Base-by-base conservation (phyloP, 2,888 invertebrate genomes). In the Labia minor region DNA sequence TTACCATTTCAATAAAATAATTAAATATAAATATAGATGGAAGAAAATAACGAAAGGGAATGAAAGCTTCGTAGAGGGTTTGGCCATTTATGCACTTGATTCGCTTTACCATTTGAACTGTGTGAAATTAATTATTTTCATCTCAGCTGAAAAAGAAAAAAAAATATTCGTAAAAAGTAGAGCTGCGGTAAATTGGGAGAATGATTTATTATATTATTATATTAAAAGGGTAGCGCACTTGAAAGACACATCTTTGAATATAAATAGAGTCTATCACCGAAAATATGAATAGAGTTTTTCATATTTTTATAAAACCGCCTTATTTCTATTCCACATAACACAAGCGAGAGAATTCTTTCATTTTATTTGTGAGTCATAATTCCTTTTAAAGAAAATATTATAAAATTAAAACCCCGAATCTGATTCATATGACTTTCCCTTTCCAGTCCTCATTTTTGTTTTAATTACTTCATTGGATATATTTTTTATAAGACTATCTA, bases 151-250 rank as follows among this genome's bases (percentile, higher is more conserved):
- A 49, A 49, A 49, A 49, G 49, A 14, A 49, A 49, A 49, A 49
- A 49, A 49, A 49, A 49, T 49, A 4, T 8, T 8, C 14, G 49
- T 8, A 49, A 49, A 8, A 49, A 49, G 49, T 49, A 49, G 14
- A 14, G 49, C 49, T 4, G 49, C 49, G 49, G 3, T 49, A 49
- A 49, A 49, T 49, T 49, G 49, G 49, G 49, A 49, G 49, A 16
- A 49, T 49, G 49, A 49, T 49, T 49, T 49, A 49, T 49, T 49
- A 49, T 49, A 49, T 49, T 49, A 49, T 49, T 49, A 49, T 49
- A 49, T 49, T 49, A 49, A 49, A 49, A 49, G 49, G 49, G 3
- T 49, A 49, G 14, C 49, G 49, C 49, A 49, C 14, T 49, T 49
- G 49, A 49, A 49, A 49, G 49, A 49, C 49, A 49, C 49, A n/a